Conservation (phyloP, 2,797 vertebrate species). For the Poecilia wingei region DNA sequence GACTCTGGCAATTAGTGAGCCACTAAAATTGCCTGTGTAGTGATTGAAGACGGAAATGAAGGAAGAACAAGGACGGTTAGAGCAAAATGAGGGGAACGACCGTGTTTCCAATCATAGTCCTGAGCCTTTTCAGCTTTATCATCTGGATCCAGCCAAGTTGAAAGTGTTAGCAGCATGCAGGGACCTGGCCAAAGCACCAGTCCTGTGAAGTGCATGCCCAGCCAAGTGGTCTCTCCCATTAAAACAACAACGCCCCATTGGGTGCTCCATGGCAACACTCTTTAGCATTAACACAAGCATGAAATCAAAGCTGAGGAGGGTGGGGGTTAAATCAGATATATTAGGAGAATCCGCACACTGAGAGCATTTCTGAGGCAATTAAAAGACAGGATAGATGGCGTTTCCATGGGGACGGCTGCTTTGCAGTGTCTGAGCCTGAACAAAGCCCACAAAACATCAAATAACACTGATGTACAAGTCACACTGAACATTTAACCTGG, state of each 20-base stretch:
- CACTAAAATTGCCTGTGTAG: background rate
- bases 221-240: conserved; percentile 52
- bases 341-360: conserved; percentile 29
- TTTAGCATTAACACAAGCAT: conserved; percentile 41
- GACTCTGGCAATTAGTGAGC: conserved; percentile 2
- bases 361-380: conserved; percentile 46
- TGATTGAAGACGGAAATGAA: background rate
- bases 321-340: conserved; percentile 44
- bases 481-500: conserved; percentile 7
- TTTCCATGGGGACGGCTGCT: conserved; percentile 49
- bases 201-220: conserved; percentile 54
- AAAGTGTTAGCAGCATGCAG: conserved; percentile 31
- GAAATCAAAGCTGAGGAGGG: conserved; percentile 46
- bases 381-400: conserved; percentile 30
- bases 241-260: conserved; percentile 45
- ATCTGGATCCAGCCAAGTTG: conserved; percentile 13
- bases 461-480: background rate
- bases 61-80: background rate
- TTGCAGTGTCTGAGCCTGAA: conserved; percentile 14
- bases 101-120: conserved; percentile 3
- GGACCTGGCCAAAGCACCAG: conserved; percentile 18
- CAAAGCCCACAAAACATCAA: conserved; percentile 1
- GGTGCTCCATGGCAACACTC: conserved; percentile 57
- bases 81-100: conserved; percentile 6
- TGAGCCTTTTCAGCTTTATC: conserved; percentile 2